phyloP scores from a whole-genome alignment of 2,888 invertebrate species.

The Drosophila recens region DNA sequence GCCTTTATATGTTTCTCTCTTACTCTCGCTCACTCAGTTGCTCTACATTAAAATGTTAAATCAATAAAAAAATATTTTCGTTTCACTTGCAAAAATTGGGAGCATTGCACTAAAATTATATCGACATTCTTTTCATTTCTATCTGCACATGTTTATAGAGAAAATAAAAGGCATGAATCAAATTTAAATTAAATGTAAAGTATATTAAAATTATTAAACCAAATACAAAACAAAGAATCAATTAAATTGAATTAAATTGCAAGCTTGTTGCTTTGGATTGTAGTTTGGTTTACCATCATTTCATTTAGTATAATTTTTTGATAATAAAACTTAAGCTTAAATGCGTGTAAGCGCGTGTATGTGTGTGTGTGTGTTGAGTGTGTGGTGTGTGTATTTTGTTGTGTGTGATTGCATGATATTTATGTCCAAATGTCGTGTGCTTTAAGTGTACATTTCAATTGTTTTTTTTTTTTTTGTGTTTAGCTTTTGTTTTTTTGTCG shows the following conservation, averaged over 20 bases:
- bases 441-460: conserved; percentile 47
- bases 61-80: conserved; percentile 51
- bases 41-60: conserved; percentile 21
- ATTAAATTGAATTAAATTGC: conserved; percentile 32
- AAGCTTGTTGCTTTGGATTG: conserved; percentile 35
- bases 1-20: conserved; percentile 35
- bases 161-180: conserved; percentile 51
- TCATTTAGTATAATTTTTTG: conserved; percentile 43
- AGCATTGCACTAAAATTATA: conserved; percentile 71
- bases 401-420: conserved; percentile 36
- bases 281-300: conserved; percentile 39
- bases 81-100: conserved; percentile 59
- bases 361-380: conserved; percentile 40
- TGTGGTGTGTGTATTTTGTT: conserved; percentile 18
- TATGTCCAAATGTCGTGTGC: conserved; percentile 45
- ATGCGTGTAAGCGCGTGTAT: conserved; percentile 46
- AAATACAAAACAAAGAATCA: conserved; percentile 40
- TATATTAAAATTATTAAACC: conserved; percentile 24
- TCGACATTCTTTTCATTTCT: conserved; percentile 69
- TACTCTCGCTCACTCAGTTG: conserved; percentile 11
- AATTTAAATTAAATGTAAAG: conserved; percentile 35
- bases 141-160: conserved; percentile 38
- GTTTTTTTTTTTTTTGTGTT: conserved; percentile 37
- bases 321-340: conserved; percentile 62
- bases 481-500: conserved; percentile 33